These are phyloP conservation scores for Calypte anna DNA, from an alignment of 2,113 vertebrate genomes.

Conservation along the genomic window DNA sequence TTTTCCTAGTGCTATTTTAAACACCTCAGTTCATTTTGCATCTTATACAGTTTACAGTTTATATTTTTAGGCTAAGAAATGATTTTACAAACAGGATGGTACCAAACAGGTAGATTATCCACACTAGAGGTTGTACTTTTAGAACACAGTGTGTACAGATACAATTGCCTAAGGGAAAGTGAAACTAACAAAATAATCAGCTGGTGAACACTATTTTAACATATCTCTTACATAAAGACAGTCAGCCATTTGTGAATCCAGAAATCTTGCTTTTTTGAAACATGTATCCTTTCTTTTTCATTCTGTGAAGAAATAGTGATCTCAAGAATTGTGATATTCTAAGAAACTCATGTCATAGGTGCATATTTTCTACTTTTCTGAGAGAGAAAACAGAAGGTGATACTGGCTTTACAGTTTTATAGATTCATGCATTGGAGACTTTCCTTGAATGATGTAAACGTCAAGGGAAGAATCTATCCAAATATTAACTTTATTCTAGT, in stretches of 20 bases:
- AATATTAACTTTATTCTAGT: conserved; percentile 33
- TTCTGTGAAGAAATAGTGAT: conserved; percentile 51
- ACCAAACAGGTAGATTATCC: conserved; percentile 79
- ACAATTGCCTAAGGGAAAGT: conserved; percentile 81
- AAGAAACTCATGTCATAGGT: not conserved
- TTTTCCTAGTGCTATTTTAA: conserved; percentile 67
- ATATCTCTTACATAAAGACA: conserved; percentile 71
- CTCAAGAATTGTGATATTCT: conserved; percentile 4
- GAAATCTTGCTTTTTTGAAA: conserved; percentile 75
- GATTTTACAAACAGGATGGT: conserved; percentile 77
- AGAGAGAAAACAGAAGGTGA: conserved; percentile 25
- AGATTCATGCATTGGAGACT: conserved; percentile 19
- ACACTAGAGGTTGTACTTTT: conserved; percentile 77
- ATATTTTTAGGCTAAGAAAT: conserved; percentile 77
- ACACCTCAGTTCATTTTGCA: conserved; percentile 77
- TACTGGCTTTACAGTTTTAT: conserved; percentile 17
- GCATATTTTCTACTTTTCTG: conserved; percentile 38
- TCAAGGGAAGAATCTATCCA: not conserved
- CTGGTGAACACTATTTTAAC: conserved; percentile 77
- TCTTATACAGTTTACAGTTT: conserved; percentile 78
- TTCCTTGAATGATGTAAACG: not conserved
- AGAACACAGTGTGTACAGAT: conserved; percentile 78
- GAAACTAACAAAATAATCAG: conserved; percentile 79
- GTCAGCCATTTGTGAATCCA: conserved; percentile 75
- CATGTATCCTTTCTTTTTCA: conserved; percentile 63